These are phyloP conservation scores for Drosophila bifasciata DNA, from an alignment of 1,140 invertebrate species.

Conservation along the genomic window DNA sequence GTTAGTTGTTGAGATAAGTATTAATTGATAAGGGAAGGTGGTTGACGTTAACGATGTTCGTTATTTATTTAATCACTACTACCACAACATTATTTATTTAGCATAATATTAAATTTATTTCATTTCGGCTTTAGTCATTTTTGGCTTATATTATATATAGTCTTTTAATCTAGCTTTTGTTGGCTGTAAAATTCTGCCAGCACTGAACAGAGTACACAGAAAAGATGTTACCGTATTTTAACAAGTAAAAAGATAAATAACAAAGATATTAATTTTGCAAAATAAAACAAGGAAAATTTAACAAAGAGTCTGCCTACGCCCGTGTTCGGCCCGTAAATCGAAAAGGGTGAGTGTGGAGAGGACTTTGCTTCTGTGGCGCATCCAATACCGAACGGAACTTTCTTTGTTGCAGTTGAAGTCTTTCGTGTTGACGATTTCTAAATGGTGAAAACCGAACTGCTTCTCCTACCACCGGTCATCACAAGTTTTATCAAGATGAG, in stretches of 20 bases:
- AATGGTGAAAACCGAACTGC: slow-evolving; percentile 36
- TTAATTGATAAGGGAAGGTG: no score
- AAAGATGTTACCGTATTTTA: slow-evolving; percentile 5
- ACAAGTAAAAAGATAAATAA: slow-evolving; percentile 11
- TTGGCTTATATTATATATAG: no score
- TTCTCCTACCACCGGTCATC: slow-evolving; percentile 17
- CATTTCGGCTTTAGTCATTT: no score
- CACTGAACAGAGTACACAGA: not conserved
- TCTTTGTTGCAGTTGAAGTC: slow-evolving; percentile 35
- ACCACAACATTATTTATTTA: no score
- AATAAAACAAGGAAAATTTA: slow-evolving; percentile 8
- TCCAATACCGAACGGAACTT: slow-evolving; percentile 12
- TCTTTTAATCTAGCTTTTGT: no score
- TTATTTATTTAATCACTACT: no score
- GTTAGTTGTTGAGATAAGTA: no score
- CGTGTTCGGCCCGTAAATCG: not conserved
- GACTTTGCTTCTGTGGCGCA: not conserved
- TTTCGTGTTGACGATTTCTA: slow-evolving; percentile 19
- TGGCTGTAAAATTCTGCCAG: no score
- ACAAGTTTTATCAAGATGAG: slow-evolving; percentile 66
- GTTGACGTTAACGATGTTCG: no score
- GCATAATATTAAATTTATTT: no score
- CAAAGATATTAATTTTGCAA: slow-evolving; percentile 5
- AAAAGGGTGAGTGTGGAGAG: not conserved
- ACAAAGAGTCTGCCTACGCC: slow-evolving; percentile 18